These are phyloP conservation scores for Sphaerolaimus hirsutus DNA, from an alignment of 2,888 invertebrate genomes.

Conservation along the genomic window DNA sequence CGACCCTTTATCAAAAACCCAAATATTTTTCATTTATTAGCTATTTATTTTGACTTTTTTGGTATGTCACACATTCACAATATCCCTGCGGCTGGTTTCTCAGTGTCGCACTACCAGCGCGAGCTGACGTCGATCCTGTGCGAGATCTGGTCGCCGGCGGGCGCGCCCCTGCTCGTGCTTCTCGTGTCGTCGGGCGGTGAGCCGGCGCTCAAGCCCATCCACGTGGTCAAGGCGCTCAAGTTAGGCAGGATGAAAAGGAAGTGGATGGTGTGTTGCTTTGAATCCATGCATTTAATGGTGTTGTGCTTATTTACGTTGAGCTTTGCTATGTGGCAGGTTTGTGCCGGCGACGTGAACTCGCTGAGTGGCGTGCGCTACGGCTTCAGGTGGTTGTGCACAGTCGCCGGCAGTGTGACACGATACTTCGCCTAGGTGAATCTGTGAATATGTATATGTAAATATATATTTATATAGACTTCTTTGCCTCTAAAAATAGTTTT, in stretches of 20 bases:
- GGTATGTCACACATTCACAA: neutral
- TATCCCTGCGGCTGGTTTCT: neutral
- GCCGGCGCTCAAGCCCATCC: constrained; percentile 1
- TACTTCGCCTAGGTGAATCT: no score
- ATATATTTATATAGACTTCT: no score
- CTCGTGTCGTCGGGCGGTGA: neutral
- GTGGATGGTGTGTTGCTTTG: constrained; percentile 2
- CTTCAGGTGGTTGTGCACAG: constrained; percentile 4
- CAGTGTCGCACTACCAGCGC: constrained; percentile 1
- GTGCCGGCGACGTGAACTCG: constrained; percentile 1
- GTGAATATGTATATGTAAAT: no score
- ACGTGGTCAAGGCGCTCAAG: constrained; percentile 1
- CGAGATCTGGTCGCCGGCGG: constrained; percentile 4
- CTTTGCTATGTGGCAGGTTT: neutral
- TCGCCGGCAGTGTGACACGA: no score
- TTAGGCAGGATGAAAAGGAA: constrained; percentile 2
- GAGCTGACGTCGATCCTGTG: constrained; percentile 6
- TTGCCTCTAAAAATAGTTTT: no score
- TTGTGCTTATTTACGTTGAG: neutral
- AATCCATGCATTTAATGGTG: neutral
- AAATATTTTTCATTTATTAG: no score
- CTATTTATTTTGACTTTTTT: no score
- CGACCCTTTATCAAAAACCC: no score
- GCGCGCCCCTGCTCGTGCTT: constrained; percentile 4
- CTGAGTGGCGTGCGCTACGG: constrained; percentile 3